These are phyloP conservation scores for Urechis unicinctus DNA, from an alignment of 2,888 invertebrate species.

Conservation along the genomic window DNA sequence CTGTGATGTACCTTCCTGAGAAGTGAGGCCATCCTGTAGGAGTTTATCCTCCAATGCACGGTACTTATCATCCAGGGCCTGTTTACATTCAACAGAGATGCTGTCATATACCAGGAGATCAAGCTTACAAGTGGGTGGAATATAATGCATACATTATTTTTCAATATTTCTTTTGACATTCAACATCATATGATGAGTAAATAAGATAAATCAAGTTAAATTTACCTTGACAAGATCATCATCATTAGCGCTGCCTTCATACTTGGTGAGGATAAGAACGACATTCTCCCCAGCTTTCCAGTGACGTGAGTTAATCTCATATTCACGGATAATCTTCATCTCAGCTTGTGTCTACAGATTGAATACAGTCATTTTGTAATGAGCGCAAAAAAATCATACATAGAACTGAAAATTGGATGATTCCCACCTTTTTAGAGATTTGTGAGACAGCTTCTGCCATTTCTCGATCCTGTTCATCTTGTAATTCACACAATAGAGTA, in stretches of 20 bases:
- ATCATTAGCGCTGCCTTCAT: slow-evolving; percentile 30
- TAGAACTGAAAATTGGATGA: neutral
- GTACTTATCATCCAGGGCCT: slow-evolving; percentile 41
- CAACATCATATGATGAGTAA: too few species aligned
- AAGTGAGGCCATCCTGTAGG: slow-evolving; percentile 36
- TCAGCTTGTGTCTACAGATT: slow-evolving; percentile 30
- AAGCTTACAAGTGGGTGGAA: too few species aligned
- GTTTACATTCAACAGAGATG: neutral
- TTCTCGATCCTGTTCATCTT: slow-evolving; percentile 36
- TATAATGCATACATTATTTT: too few species aligned
- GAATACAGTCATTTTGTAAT: too few species aligned
- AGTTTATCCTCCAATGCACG: slow-evolving; percentile 41
- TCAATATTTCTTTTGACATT: too few species aligned
- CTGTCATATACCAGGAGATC: neutral
- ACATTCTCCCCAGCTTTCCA: slow-evolving; percentile 27
- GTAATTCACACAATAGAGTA: slow-evolving; percentile 29
- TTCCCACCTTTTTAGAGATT: slow-evolving; percentile 18
- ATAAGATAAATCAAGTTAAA: neutral
- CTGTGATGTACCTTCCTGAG: slow-evolving; percentile 17
- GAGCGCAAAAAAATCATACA: neutral
- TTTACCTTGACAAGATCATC: slow-evolving; percentile 28
- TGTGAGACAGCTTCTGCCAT: slow-evolving; percentile 25
- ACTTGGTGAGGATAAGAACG: slow-evolving; percentile 31
- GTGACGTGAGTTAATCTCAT: slow-evolving; percentile 25
- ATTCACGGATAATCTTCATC: slow-evolving; percentile 21